A percentile compares a stretch with the other conserved stretches of the same genome.
Evolutionary conservation across 2,888 invertebrate species (phyloP).

Genomic region (Schizaphis graminum): DNA sequence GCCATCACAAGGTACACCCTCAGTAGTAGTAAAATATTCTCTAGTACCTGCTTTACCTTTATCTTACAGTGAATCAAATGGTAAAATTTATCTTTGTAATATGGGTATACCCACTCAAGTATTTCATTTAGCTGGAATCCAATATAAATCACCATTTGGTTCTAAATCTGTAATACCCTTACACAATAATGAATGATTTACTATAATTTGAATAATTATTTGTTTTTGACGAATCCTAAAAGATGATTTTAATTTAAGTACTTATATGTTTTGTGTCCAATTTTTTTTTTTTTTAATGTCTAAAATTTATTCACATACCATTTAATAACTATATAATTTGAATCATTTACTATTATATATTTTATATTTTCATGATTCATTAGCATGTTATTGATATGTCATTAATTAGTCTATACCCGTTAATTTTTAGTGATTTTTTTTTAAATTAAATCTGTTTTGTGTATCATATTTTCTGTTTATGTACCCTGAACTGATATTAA

Average conservation of each 20-base stretch:
- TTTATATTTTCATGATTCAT: background rate
- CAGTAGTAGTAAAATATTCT: constrained; percentile 78
- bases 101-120: constrained; percentile 84
- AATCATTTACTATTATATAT: constrained; percentile 40
- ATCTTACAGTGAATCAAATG: constrained; percentile 76
- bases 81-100: constrained; percentile 87
- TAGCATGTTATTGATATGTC: constrained; percentile 29
- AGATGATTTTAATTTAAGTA: constrained; percentile 52
- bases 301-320: constrained; percentile 2
- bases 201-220: constrained; percentile 35
- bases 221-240: constrained; percentile 56
- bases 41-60: constrained; percentile 81
- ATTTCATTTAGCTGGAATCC: constrained; percentile 81
- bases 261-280: constrained; percentile 47
- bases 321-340: background rate
- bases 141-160: constrained; percentile 88
- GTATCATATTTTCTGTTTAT: background rate
- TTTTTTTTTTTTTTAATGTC: constrained; percentile 19
- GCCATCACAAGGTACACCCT: constrained; percentile 78
- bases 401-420: background rate
- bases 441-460: constrained; percentile 10
- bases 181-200: constrained; percentile 71
- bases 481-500: background rate
- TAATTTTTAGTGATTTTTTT: constrained; percentile 10
- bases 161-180: constrained; percentile 85